These are phyloP conservation scores for Callorhinus ursinus DNA, from an alignment of 2,113 vertebrate genomes.

Conservation along the genomic window DNA sequence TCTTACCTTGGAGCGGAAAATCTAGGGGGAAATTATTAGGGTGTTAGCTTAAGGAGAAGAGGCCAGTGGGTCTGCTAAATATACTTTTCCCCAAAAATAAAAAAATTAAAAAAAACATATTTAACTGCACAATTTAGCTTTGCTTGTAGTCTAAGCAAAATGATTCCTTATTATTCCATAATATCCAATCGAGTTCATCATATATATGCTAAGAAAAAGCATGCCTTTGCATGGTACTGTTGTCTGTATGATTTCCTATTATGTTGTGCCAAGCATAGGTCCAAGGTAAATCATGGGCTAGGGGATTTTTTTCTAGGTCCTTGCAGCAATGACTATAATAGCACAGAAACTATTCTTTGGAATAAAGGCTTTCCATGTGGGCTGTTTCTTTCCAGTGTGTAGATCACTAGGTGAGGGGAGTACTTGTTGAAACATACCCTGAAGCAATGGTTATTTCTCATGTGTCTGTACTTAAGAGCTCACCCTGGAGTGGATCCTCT, in stretches of 20 bases:
- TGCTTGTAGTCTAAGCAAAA: neutral
- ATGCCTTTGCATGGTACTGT: neutral
- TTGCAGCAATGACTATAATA: neutral
- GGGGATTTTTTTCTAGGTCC: neutral
- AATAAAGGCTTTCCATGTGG: neutral
- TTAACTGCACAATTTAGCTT: neutral
- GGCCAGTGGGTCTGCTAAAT: no score
- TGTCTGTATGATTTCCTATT: neutral
- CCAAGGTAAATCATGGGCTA: neutral
- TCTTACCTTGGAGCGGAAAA: neutral
- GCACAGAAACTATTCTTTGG: neutral
- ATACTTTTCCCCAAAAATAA: neutral
- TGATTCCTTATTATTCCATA: neutral
- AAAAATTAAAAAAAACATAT: neutral
- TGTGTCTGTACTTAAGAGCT: neutral
- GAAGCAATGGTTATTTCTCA: neutral
- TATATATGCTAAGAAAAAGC: neutral
- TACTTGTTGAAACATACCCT: fast-evolving
- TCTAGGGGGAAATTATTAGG: neutral
- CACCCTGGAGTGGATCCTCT: neutral
- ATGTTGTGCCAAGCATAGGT: neutral
- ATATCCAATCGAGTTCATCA: neutral
- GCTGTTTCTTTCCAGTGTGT: neutral
- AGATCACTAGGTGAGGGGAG: neutral
- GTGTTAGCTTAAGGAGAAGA: neutral